A percentile compares a stretch with the other conserved stretches of the same genome.
phyloP scores from a whole-genome alignment of 1,140 invertebrate species.

The Thalassaphorura encarpata region DNA sequence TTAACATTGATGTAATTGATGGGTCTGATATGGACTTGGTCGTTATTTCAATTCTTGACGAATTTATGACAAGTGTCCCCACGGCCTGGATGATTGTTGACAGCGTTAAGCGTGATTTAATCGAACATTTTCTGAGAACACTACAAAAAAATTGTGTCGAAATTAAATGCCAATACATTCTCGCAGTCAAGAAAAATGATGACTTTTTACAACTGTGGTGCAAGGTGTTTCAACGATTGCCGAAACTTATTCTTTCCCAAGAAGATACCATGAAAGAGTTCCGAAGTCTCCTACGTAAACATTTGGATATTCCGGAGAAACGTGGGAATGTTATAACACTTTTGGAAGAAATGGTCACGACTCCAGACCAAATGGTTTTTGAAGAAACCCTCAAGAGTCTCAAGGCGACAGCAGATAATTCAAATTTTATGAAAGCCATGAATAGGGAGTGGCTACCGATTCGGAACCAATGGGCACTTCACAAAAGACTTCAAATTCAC shows the following conservation, averaged over 20 bases:
- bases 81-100: slow-evolving; percentile 23
- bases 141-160: slow-evolving; percentile 14
- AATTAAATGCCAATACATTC: slow-evolving; percentile 9
- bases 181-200: slow-evolving; percentile 6
- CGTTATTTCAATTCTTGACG: slow-evolving; percentile 21
- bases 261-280: neutral
- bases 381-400: neutral
- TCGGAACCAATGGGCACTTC: slow-evolving; percentile 16
- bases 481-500: slow-evolving; percentile 1
- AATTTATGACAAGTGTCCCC: slow-evolving; percentile 22
- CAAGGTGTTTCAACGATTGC: slow-evolving; percentile 7
- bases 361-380: neutral
- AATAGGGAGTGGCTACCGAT: slow-evolving; percentile 11
- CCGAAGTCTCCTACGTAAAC: neutral
- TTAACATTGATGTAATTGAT: slow-evolving; percentile 20
- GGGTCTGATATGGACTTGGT: slow-evolving; percentile 15
- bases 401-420: neutral
- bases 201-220: slow-evolving; percentile 17
- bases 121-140: slow-evolving; percentile 10
- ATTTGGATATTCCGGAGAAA: neutral
- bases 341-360: neutral
- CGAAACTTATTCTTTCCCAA: slow-evolving; percentile 9
- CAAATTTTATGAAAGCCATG: slow-evolving; percentile 11
- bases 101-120: slow-evolving; percentile 2
- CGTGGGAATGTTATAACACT: neutral